Evolutionary conservation across 1,140 invertebrate species (phyloP), one percentile per base, ranked within the genome.

Genomic region (Holotrichia oblita): DNA sequence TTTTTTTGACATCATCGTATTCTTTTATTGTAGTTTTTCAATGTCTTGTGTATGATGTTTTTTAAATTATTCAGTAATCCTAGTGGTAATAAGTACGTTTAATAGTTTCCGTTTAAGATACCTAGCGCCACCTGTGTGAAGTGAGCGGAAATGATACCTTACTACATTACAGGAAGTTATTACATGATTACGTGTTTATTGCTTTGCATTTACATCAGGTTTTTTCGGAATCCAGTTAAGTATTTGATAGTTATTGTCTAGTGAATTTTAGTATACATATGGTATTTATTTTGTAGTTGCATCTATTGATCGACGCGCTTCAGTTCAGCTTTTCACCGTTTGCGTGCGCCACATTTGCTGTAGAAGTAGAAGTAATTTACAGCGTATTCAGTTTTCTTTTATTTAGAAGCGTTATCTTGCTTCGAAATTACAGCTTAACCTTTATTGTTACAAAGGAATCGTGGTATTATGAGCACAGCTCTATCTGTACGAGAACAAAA

Each of bases 401-500:
- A 27, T 69, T 69, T 27, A 24, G 61, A 69, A 27, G 61, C 27
- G 22, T 69, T 69, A 69, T 69, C 61, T 69, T 69, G 20, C 61
- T 69, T 69, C 27, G 22, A 69, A 69, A 69, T 69, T 69, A 69
- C 61, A 69, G 61, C 61, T 69, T 69, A 69, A 69, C 61, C 22
- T 69, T 69, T 69, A 69, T 27, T 27, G 61, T 69, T 69, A 34
- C 61, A 69, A 69, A 34, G 22, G 27, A 69, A 55, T 55, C 48
- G 48, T 61, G 8, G 59, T 69, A 69, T 69, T 69, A 34, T 69
- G 27, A 69, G 22, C 22, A 34, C 27, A 14, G 8, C 61, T 27
- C 3, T 69, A 41, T 79, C 72, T 64, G 17, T 55, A 9, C 17
- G 41, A n/a, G 76, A 79, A 79, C 79, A 79, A 79, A 79, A 74